Evolutionary conservation across 1,140 invertebrate genomes (phyloP), one percentile per base, ranked within the genome.

Genomic region (Branchinecta lynchi): DNA sequence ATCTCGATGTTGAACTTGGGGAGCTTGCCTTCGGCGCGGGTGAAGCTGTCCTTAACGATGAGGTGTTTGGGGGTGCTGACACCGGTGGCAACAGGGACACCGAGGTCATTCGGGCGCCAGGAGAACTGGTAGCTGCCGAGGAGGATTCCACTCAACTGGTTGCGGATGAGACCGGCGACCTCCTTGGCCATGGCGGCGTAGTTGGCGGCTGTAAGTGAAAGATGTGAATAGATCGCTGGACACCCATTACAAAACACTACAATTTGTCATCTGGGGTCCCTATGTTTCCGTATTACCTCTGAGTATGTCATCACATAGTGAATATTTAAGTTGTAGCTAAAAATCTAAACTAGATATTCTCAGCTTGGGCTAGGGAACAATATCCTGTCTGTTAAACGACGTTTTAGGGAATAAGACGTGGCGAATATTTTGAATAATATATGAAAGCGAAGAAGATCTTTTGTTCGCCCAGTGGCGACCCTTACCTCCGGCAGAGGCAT

Each of bases 61-160:
- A 60, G 17, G 51, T 60, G 51, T 60, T 60, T 60, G 51, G 71
- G 71, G 43, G 45, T 71, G 43, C 43, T 66, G 8, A 71, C 17
- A 20, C 45, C 71, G 46, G 69, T 43, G 43, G 67, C 71, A 15
- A 71, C 68, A 20, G 71, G 68, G 3, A 71, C 44, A 66, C 71
- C 71, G n/a, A 70, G 15, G 45, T 71, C 71, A 66, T 71, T 71
- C 20, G 71, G 32, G 43, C 68, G 67, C 71, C 71, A 71, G 17
- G 65, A 65, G 60, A 71, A 12, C 51, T 71, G 68, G 21, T 66
- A 65, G 3, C 71, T 68, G 9, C 71, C 71, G 43, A 71, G 43
- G 12, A 69, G 20, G n/a, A 60, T 60, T 12, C 51, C 51, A 15
- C 17, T 12, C 12, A 45, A 32, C 68, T 69, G 32, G 20, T 51